Evolutionary conservation across 92 coral and sea anemone species (phyloP), one percentile per base, ranked within the genome.

Genomic region (Palythoa heliodiscus): DNA sequence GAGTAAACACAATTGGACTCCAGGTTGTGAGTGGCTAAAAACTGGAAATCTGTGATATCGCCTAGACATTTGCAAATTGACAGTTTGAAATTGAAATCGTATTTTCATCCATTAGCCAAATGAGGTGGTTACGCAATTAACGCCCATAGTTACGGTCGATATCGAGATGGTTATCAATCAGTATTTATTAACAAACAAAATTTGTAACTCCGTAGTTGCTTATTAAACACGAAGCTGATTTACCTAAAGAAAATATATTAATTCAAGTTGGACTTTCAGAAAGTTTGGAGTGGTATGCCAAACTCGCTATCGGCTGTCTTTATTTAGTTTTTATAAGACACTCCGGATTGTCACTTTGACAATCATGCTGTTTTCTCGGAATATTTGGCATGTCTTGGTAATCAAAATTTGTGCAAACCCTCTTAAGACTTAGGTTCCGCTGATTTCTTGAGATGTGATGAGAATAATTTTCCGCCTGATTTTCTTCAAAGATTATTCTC

Each of bases 21-120:
- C 43, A 25, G 11, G 73, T 69, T 69, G 1, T 35, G 23, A 69
- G 24, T 69, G 43, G 43, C 73, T 69, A 5, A 25, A 66, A 69
- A 69, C 11, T 53, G 81, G 25, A 76, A 17, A 29, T 52, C 38
- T 52, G 37, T 24, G 67, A 52, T 76, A 53, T 54, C 24, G 81
- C 23, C 50, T 53, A 29, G 67, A 76, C 81, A 76, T 25, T 53
- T 76, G 39, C 79, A 11, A 52, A 75, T 52, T 50, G 35, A 50
- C 81, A 52, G 39, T 52, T 75, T 72, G 39, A 14, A 50, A n/a
- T 24, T 52, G 14, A 43, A 52, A 7, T 52, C 22, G 8, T 2
- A 8, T 23, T 76, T 54, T 67, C 48, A 38, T 76, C 67, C 67
- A 76, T 76, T 76, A 76, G 68, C 14, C 66, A 75, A 52, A 24